Conservation (phyloP, 2,888 invertebrate species). For the Yponomeuta plumbellus region DNA sequence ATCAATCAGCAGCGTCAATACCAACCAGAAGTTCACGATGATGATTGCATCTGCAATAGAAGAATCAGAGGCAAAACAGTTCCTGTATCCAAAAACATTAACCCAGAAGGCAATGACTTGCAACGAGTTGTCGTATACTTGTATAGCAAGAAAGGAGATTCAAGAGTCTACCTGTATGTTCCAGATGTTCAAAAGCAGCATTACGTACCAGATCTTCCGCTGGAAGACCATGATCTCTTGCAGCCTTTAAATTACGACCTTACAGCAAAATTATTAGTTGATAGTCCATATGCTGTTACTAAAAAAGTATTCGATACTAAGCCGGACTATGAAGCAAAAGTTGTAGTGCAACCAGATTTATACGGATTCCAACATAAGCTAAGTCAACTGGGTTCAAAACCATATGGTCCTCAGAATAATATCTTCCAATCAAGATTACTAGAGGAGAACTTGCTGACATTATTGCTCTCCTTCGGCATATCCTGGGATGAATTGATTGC, state of each 20-base stretch:
- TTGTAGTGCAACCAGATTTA: neutral
- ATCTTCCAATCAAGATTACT: neutral
- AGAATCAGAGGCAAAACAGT: neutral
- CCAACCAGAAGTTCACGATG: neutral
- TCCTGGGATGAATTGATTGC: neutral
- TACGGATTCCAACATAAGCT: neutral
- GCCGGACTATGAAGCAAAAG: neutral
- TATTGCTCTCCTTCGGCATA: neutral
- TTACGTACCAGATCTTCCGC: constrained; percentile 42
- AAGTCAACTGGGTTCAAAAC: neutral
- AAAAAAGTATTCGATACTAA: constrained; percentile 7
- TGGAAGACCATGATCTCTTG: constrained; percentile 32
- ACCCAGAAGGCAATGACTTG: constrained; percentile 24
- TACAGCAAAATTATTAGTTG: neutral
- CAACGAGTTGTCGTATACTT: constrained; percentile 48
- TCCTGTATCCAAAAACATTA: constrained; percentile 31
- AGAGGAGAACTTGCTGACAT: neutral
- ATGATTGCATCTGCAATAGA: neutral
- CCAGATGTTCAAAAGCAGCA: constrained; percentile 44
- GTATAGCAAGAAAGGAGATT: constrained; percentile 32
- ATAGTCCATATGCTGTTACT: neutral
- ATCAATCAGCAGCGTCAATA: neutral
- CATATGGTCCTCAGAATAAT: neutral
- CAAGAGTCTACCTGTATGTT: constrained; percentile 35
- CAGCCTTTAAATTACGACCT: neutral